Conservation (phyloP, 2,888 invertebrate genomes). For the Agonopterix arenella region DNA sequence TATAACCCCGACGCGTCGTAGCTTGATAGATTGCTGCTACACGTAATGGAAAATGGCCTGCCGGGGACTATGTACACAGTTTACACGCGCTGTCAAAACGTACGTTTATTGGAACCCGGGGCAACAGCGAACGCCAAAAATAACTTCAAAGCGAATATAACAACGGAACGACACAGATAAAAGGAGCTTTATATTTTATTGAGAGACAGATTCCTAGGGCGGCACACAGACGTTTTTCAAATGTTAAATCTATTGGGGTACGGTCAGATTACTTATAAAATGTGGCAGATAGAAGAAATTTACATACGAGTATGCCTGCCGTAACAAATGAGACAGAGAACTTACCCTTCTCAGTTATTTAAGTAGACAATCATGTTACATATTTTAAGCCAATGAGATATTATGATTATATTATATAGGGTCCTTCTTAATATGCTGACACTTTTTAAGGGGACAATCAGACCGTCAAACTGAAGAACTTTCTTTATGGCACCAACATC, state of each 20-base stretch:
- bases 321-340: constrained; percentile 1
- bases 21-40: constrained; percentile 2
- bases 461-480: too few species aligned
- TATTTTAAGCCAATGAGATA: too few species aligned
- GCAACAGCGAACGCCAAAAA: too few species aligned
- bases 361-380: too few species aligned
- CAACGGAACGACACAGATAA: too few species aligned
- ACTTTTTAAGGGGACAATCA: too few species aligned
- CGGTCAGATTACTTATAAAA: constrained; percentile 9
- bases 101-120: too few species aligned
- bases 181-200: constrained; percentile 1
- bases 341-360: background rate
- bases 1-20: background rate
- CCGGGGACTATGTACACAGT: background rate
- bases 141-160: background rate
- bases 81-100: background rate
- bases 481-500: too few species aligned
- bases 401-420: too few species aligned
- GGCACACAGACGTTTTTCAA: constrained; percentile 3
- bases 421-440: too few species aligned
- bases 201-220: background rate
- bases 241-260: constrained; percentile 7
- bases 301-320: constrained; percentile 4
- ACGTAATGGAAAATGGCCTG: background rate
- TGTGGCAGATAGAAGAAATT: constrained; percentile 9